Conservation (phyloP, 2,113 vertebrate species). For the Poecile atricapillus region DNA sequence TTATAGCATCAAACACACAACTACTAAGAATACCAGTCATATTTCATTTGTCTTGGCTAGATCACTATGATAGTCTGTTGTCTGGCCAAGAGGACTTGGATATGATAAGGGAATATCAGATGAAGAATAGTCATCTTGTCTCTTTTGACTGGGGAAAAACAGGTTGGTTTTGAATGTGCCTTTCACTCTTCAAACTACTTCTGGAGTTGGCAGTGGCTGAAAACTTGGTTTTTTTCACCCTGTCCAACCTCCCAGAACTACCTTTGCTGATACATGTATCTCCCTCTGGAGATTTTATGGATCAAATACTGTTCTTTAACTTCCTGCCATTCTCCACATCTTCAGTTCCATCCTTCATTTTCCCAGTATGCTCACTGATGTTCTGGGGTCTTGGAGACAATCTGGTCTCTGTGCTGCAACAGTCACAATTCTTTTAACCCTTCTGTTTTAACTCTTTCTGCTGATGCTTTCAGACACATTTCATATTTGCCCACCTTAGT, state of each 20-base stretch:
- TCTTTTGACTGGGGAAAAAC: neutral
- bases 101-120: neutral
- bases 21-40: neutral
- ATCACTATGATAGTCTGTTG: neutral
- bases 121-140: neutral
- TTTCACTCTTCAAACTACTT: neutral
- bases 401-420: neutral
- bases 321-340: neutral
- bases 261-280: neutral
- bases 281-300: neutral
- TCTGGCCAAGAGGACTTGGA: neutral
- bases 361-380: neutral
- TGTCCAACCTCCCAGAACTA: neutral
- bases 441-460: neutral
- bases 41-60: neutral
- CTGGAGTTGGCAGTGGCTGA: neutral
- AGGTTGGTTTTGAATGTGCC: neutral
- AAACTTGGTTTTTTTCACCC: neutral
- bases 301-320: neutral
- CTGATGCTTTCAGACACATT: neutral
- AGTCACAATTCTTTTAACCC: neutral
- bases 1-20: neutral
- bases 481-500: neutral
- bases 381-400: neutral
- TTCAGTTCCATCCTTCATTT: neutral